Conservation (phyloP, 1,140 invertebrate species). For the Hestina assimilis region DNA sequence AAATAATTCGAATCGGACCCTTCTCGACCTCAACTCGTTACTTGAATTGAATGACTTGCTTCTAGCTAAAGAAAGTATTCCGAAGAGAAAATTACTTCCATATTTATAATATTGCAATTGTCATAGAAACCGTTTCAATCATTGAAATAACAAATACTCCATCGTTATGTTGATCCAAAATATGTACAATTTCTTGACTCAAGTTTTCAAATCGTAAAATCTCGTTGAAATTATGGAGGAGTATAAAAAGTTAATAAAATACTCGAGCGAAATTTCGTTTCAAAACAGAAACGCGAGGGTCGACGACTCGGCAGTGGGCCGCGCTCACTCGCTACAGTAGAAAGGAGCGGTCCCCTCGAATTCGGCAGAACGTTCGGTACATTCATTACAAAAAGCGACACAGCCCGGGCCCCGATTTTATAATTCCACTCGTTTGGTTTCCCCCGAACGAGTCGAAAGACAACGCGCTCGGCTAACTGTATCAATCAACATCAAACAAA, state of each 20-base stretch:
- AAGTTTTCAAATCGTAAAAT: conserved; percentile 1
- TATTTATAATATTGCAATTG: background rate
- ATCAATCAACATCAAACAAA: conserved; percentile 77
- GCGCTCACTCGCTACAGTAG: conserved; percentile 18
- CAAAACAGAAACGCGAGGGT: conserved; percentile 22
- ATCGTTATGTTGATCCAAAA: background rate
- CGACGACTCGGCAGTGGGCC: conserved; percentile 23
- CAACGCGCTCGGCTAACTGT: conserved; percentile 69
- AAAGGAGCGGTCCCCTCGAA: conserved; percentile 42
- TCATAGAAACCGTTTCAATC: background rate
- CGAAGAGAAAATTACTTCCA: background rate
- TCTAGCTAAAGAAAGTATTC: conserved; percentile 3
- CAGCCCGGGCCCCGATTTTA: conserved; percentile 60
- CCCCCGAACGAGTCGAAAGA: conserved; percentile 50
- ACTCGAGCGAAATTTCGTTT: conserved; percentile 23
- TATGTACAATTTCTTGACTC: background rate
- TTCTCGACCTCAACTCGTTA: conserved; percentile 36
- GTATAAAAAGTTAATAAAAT: conserved; percentile 32
- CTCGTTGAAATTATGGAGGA: conserved; percentile 24
- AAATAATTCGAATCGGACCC: conserved; percentile 58
- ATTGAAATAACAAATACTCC: background rate
- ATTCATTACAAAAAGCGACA: conserved; percentile 74
- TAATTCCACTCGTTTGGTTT: conserved; percentile 72
- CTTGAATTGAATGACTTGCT: conserved; percentile 25
- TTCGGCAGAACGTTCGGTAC: conserved; percentile 34